Base-by-base conservation (phyloP, 2,113 vertebrate genomes). In the Nesogale talazaci region DNA sequence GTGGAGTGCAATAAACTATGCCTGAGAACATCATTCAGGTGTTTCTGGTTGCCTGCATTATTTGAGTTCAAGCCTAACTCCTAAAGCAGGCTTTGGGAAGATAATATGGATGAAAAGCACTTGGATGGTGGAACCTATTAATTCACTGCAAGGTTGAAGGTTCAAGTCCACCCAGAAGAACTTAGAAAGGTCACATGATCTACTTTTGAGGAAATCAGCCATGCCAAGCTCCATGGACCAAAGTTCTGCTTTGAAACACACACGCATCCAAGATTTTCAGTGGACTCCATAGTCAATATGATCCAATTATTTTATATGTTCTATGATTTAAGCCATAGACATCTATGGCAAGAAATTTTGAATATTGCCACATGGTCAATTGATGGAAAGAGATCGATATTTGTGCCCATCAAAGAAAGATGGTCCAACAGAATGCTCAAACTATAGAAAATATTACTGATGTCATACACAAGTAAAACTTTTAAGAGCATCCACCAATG, bases 1-100 rank as follows among this genome's bases (percentile, higher is more conserved):
- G 10, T 69, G 15, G 1, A 6, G 4, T 8, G 25, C 2, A 0
- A 10, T 3, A 67, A 59, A 8, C 16, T 36, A 2, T 38, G 46
- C 9, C 46, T 52, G 10, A 52, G 46, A 52, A 52, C 10, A 52
- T 12, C 14, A 12, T 12, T 12, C 46, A 52, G 46, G 46, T 52
- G 46, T 2, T 52, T 74, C 5, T 72, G 34, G 81, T 72, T 31
- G 0, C 20, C 19, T 85, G 65, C 1, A 77, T 36, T 52, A 1
- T 61, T 72, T 42, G 40, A 95, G 12, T 79, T 65, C 22, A 29
- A n/a, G n/a, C 79, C 22, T 63, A n/a, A n/a, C 25, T 0, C 0
- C 10, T 91, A 34, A 23, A 90, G 1, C 1, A 86, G 6, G 36
- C 72, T 80, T 52, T 52, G 46, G 15, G 12, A 36, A 83, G 7